A percentile compares a stretch with the other conserved stretches of the same genome.
Conservation (phyloP, 37 sponge, comb jelly and placozoan species). For the Hormiphora californensis region DNA sequence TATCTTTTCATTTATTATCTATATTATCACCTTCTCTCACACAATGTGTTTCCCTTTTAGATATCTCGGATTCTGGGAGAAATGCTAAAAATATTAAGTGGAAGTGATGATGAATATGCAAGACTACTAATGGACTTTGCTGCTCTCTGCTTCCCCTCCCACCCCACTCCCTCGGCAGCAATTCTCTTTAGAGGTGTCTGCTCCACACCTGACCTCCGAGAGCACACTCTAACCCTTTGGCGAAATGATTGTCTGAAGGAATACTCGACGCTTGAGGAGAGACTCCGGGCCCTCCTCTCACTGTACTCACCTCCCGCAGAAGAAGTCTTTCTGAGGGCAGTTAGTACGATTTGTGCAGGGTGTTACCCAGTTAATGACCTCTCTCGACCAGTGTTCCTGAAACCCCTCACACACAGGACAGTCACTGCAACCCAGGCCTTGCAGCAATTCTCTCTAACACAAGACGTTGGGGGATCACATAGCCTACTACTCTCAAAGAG, state of each 20-base stretch:
- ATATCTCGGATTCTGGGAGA: background rate
- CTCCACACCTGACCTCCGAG: background rate
- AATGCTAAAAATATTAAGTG: background rate
- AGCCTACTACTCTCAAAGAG: background rate
- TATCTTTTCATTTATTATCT: background rate
- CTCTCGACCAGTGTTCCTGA: background rate
- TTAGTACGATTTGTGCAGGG: background rate
- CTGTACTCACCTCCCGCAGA: background rate
- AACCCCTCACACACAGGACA: background rate
- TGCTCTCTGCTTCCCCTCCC: too few relatives aligned
- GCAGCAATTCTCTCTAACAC: constrained; percentile 48
- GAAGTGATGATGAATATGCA: background rate
- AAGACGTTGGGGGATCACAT: background rate
- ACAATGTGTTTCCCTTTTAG: background rate
- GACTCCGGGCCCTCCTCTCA: background rate
- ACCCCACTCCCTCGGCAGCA: background rate
- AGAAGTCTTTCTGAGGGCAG: background rate
- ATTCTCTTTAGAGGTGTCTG: constrained; percentile 32
- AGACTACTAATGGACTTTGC: background rate
- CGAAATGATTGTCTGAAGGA: background rate
- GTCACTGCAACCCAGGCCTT: constrained; percentile 14
- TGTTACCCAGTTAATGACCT: too few relatives aligned
- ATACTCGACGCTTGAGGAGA: background rate
- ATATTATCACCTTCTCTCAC: background rate
- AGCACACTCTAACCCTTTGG: background rate